These are phyloP conservation scores for Tetramorium simillimum DNA, from an alignment of 1,140 invertebrate species.

Conservation along the genomic window DNA sequence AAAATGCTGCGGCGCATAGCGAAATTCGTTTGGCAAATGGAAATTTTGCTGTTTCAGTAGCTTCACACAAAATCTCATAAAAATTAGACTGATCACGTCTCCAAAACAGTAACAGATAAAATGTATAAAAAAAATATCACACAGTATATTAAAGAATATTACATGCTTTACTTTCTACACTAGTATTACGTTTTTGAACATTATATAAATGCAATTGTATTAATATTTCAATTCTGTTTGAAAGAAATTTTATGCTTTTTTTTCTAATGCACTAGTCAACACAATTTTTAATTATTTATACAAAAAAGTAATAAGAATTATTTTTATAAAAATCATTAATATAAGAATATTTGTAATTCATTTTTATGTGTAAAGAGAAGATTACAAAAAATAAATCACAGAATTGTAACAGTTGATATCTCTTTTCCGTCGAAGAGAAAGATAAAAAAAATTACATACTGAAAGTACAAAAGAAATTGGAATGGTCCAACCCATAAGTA, in stretches of 20 bases:
- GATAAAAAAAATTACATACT: background rate
- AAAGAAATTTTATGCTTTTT: background rate
- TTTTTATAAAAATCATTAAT: background rate
- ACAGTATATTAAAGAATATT: background rate
- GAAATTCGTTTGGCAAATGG: slow-evolving; percentile 26
- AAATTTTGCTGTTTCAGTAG: slow-evolving; percentile 3
- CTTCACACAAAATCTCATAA: background rate
- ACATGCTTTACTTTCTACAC: background rate
- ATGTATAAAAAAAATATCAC: background rate
- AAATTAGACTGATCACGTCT: slow-evolving; percentile 2
- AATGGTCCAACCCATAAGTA: too few relatives aligned
- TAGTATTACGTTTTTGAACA: background rate
- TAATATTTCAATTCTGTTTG: background rate
- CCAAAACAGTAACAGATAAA: background rate
- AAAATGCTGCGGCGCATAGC: slow-evolving; percentile 27
- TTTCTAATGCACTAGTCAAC: background rate
- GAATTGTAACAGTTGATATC: background rate
- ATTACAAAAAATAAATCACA: background rate
- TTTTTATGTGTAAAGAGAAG: background rate
- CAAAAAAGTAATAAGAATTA: background rate
- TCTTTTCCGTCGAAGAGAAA: background rate
- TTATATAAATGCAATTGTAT: background rate
- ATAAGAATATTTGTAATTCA: background rate
- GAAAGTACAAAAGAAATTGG: background rate
- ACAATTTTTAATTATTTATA: background rate